phyloP scores from a whole-genome alignment of 2,888 invertebrate species.

The Rapana venosa region DNA sequence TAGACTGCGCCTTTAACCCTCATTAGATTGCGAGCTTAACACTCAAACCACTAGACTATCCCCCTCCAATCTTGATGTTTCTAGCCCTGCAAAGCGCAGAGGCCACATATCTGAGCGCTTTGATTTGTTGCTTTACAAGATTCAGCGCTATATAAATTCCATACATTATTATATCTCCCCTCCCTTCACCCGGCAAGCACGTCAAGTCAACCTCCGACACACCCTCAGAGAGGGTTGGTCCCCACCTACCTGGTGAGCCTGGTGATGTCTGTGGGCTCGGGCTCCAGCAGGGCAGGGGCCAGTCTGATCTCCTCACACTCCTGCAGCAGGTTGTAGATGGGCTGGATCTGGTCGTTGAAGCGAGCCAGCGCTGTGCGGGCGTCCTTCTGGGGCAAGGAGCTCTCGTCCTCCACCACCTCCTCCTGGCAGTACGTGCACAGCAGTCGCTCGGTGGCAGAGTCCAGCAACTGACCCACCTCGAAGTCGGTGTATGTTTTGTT shows the following conservation, averaged over 20 bases:
- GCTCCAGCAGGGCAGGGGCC: slow-evolving; percentile 94
- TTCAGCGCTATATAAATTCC: no score
- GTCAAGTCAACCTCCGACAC: no score
- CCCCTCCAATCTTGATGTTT: no score
- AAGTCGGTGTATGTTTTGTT: slow-evolving; percentile 96
- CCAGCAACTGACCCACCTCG: slow-evolving; percentile 83
- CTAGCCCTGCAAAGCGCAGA: no score
- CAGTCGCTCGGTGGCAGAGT: slow-evolving; percentile 68
- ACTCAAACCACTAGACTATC: no score
- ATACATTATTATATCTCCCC: no score
- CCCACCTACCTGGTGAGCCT: slow-evolving; percentile 44
- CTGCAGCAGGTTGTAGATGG: slow-evolving; percentile 91
- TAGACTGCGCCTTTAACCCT: no score
- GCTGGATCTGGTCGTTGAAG: slow-evolving; percentile 95
- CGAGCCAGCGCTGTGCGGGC: slow-evolving; percentile 90
- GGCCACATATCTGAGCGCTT: no score
- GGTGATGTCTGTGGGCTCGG: slow-evolving; percentile 82
- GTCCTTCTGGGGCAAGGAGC: slow-evolving; percentile 94
- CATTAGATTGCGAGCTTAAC: no score
- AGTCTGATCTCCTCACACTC: slow-evolving; percentile 93
- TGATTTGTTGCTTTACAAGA: no score
- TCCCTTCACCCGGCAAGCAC: no score
- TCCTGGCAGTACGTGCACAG: slow-evolving; percentile 89
- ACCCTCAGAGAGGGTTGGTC: no score
- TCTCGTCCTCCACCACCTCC: slow-evolving; percentile 95